A percentile compares a stretch with the other conserved stretches of the same genome.
phyloP scores from a whole-genome alignment of 2,888 invertebrate species.

The Drosophila antonietae region DNA sequence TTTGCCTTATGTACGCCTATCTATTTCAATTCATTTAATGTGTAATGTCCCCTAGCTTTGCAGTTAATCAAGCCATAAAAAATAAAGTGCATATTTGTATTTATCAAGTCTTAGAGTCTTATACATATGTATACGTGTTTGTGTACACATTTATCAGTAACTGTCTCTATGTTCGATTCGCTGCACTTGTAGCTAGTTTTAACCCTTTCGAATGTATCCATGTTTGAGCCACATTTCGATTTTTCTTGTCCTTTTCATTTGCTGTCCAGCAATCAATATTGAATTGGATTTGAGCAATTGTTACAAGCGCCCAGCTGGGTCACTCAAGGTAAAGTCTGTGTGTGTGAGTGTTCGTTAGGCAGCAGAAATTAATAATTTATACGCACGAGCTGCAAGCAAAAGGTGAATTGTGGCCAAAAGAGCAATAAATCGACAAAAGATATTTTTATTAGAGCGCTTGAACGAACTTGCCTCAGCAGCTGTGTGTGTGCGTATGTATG shows the following conservation, averaged over 20 bases:
- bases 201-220: slow-evolving; percentile 34
- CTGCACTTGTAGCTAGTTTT: slow-evolving; percentile 25
- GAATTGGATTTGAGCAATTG: slow-evolving; percentile 74
- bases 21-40: slow-evolving; percentile 13
- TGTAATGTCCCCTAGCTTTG: not conserved
- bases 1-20: not conserved
- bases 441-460: slow-evolving; percentile 4
- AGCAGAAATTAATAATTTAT: slow-evolving; percentile 66
- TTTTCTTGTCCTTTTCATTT: slow-evolving; percentile 55
- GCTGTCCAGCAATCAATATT: slow-evolving; percentile 68
- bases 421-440: slow-evolving; percentile 39
- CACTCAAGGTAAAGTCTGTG: slow-evolving; percentile 10
- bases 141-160: not conserved
- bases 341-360: slow-evolving; percentile 49
- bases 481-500: not conserved
- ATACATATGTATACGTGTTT: not conserved
- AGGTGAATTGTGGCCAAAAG: slow-evolving; percentile 31
- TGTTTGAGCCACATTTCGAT: slow-evolving; percentile 47
- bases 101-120: not conserved
- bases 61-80: not conserved
- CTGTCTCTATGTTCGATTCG: slow-evolving; percentile 16
- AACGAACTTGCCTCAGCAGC: not conserved
- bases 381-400: slow-evolving; percentile 21
- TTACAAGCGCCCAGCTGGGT: slow-evolving; percentile 19
- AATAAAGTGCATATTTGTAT: not conserved